Evolutionary conservation across 1,140 invertebrate species (phyloP).

Genomic region (Littorina saxatilis): DNA sequence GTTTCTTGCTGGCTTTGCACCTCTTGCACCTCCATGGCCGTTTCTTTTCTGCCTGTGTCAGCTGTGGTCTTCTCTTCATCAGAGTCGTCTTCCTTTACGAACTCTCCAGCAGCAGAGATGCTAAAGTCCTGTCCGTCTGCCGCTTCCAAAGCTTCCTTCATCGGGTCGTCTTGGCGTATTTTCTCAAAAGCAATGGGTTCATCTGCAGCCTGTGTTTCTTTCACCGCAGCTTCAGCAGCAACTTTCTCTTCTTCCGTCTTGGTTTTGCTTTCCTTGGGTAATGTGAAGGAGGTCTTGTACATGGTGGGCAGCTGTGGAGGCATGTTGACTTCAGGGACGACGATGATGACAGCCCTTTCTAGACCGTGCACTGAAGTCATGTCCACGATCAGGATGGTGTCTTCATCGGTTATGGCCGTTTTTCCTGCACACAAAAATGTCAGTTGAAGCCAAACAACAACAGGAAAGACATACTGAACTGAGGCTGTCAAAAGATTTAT

Average conservation of each 20-base stretch:
- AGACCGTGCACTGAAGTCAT: conserved; percentile 2
- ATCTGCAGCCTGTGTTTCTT: neutral
- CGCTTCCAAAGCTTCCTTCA: neutral
- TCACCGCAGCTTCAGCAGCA: neutral
- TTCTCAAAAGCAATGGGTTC: neutral
- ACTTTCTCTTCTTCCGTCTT: neutral
- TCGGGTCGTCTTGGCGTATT: neutral
- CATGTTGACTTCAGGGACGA: neutral
- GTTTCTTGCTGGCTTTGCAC: no score
- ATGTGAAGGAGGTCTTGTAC: neutral
- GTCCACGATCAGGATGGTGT: neutral
- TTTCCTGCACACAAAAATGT: neutral
- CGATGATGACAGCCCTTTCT: neutral
- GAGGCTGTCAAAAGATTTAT: neutral
- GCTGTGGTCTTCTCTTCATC: no score
- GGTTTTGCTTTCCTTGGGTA: neutral
- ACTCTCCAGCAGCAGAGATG: neutral
- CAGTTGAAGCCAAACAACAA: no score
- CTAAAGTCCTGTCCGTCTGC: neutral
- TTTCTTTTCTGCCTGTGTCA: no score
- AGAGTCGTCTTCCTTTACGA: neutral
- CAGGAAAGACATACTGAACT: no score
- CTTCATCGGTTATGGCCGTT: neutral
- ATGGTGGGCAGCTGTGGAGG: neutral
- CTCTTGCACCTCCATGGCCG: no score